Evolutionary conservation across 2,797 vertebrate species (phyloP).

Genomic region (Aselliscus stoliczkanus): DNA sequence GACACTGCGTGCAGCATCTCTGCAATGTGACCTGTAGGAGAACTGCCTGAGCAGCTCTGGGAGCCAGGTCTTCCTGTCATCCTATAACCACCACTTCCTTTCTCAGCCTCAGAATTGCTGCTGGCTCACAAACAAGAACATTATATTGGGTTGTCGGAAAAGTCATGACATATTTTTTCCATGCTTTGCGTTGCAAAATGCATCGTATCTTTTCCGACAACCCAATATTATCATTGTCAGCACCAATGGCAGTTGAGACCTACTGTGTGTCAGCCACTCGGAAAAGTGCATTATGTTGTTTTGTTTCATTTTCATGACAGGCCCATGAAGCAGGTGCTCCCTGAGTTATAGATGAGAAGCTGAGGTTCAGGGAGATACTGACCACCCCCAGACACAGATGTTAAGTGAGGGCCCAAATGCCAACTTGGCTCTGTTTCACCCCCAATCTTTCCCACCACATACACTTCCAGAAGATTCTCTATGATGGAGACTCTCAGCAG

Average conservation of each 20-base stretch:
- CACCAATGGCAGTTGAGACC: neutral
- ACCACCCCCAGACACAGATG: neutral
- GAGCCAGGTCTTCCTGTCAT: neutral
- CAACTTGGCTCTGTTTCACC: neutral
- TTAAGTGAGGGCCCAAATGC: neutral
- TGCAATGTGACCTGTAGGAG: neutral
- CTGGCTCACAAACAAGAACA: constrained; percentile 55
- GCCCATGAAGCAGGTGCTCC: neutral
- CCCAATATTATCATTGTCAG: neutral
- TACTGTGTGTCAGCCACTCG: neutral
- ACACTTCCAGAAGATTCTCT: neutral
- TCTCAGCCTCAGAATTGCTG: neutral
- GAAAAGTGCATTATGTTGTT: neutral
- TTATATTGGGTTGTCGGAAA: no score
- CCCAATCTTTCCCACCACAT: neutral
- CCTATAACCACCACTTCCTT: neutral
- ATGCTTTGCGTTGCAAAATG: no score
- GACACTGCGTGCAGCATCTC: no score
- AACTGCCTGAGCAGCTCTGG: neutral
- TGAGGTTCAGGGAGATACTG: neutral
- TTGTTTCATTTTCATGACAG: neutral
- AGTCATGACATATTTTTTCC: no score
- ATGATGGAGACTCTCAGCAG: neutral
- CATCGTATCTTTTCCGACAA: no score
- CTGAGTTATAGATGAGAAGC: neutral